A percentile compares a stretch with the other conserved stretches of the same genome.
These are phyloP conservation scores for Hyles lineata DNA, from an alignment of 2,888 invertebrate genomes.

Conservation along the genomic window DNA sequence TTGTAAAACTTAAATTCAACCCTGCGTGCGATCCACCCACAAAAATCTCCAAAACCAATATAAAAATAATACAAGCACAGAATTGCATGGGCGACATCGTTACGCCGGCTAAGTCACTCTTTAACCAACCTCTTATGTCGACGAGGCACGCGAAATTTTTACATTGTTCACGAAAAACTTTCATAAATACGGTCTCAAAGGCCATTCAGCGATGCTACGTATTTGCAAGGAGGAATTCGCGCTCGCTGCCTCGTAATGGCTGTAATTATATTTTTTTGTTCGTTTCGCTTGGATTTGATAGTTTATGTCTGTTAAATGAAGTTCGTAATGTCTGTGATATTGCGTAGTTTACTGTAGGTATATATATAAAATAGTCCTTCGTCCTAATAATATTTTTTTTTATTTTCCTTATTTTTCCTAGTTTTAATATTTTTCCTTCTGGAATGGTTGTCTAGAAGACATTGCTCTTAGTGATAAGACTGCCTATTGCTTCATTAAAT, in stretches of 20 bases:
- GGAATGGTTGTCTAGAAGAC: too few relatives aligned
- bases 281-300: not conserved
- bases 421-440: too few relatives aligned
- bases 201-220: not conserved
- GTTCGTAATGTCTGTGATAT: not conserved
- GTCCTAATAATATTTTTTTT: too few relatives aligned
- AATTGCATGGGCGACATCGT: conserved; percentile 31
- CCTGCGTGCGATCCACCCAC: not conserved
- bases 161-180: conserved; percentile 18
- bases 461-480: too few relatives aligned
- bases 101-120: conserved; percentile 5
- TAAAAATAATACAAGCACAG: conserved; percentile 38
- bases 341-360: too few relatives aligned
- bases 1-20: too few relatives aligned
- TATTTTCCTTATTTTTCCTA: too few relatives aligned
- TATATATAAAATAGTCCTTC: too few relatives aligned
- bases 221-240: not conserved
- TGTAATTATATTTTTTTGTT: conserved; percentile 3
- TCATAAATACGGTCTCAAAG: not conserved
- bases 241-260: not conserved
- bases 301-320: not conserved
- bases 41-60: conserved; percentile 18
- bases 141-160: conserved; percentile 18
- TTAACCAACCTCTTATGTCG: conserved; percentile 13
- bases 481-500: too few relatives aligned